These are phyloP conservation scores for Apogon hyalosoma DNA, from an alignment of 2,797 vertebrate genomes.

Conservation along the genomic window DNA sequence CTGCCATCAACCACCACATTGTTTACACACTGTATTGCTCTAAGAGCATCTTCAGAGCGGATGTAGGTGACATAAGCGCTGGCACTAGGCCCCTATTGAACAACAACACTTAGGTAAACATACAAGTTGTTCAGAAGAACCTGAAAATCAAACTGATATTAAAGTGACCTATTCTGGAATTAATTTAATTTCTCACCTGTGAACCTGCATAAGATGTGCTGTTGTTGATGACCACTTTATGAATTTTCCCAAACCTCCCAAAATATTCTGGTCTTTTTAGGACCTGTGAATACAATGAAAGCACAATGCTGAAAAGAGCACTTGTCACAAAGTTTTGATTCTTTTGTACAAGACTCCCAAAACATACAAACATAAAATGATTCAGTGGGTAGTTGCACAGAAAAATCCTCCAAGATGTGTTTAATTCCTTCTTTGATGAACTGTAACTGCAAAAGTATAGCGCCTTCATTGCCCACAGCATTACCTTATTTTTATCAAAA, in stretches of 20 bases:
- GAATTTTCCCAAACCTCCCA: slow-evolving; percentile 96
- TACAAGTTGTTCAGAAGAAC: too few species aligned
- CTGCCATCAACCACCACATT: slow-evolving; percentile 94
- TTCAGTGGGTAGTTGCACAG: not conserved
- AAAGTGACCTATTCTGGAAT: too few species aligned
- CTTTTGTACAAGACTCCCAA: too few species aligned
- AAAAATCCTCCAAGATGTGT: slow-evolving; percentile 1
- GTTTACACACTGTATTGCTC: slow-evolving; percentile 96
- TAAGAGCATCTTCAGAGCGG: slow-evolving; percentile 93
- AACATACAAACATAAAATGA: not conserved
- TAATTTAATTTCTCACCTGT: slow-evolving; percentile 84
- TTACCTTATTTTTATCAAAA: slow-evolving; percentile 10
- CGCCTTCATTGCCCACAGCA: not conserved
- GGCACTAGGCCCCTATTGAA: slow-evolving; percentile 90
- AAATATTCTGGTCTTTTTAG: slow-evolving; percentile 96
- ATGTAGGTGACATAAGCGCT: slow-evolving; percentile 95
- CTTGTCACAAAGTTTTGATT: not conserved
- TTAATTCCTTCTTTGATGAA: not conserved
- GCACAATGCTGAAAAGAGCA: not conserved
- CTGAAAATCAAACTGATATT: too few species aligned
- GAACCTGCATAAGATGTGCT: slow-evolving; percentile 96
- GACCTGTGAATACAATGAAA: slow-evolving; percentile 78
- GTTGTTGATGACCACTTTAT: slow-evolving; percentile 97
- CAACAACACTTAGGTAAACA: too few species aligned
- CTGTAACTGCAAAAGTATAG: not conserved